Conservation (phyloP, 2,797 vertebrate genomes). For the Argyrosomus regius region DNA sequence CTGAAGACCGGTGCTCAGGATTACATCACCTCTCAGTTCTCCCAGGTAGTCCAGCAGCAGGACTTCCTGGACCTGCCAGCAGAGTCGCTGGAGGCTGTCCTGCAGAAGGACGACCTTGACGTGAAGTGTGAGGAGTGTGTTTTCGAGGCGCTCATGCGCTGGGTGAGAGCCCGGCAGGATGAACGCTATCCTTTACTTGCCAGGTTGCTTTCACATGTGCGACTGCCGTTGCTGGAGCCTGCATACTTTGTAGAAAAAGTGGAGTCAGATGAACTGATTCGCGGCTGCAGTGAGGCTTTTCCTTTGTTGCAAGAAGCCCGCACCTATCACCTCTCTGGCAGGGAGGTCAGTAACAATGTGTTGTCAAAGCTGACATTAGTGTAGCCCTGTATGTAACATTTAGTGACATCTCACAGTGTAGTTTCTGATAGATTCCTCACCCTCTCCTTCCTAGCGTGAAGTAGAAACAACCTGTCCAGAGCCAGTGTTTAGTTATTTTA, state of each 20-base stretch:
- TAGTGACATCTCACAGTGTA: too few species aligned
- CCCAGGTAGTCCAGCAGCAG: constrained; percentile 88
- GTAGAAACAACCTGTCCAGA: too few species aligned
- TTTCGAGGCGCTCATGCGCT: constrained; percentile 92
- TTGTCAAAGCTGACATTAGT: neutral
- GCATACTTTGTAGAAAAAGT: constrained; percentile 96
- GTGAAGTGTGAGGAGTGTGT: constrained; percentile 92
- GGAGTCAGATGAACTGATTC: constrained; percentile 91
- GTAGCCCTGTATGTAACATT: too few species aligned
- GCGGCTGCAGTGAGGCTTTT: constrained; percentile 91
- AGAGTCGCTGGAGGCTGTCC: constrained; percentile 86
- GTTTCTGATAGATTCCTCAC: too few species aligned
- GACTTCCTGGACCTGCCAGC: constrained; percentile 92
- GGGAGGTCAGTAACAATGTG: constrained; percentile 86
- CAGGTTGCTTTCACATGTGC: constrained; percentile 87
- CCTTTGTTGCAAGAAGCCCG: constrained; percentile 94
- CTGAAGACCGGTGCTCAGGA: constrained; percentile 88
- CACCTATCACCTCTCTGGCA: constrained; percentile 93
- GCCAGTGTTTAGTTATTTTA: too few species aligned
- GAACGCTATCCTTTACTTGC: constrained; percentile 87
- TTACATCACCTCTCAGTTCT: constrained; percentile 93
- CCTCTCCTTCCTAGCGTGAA: too few species aligned
- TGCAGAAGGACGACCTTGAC: constrained; percentile 92
- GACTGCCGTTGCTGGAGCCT: constrained; percentile 93
- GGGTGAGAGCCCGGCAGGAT: constrained; percentile 87